Percentiles rank a stretch among this genome's conserved stretches.
Conservation (phyloP, 2,888 invertebrate species). For the Caenorhabditis wallacei region DNA sequence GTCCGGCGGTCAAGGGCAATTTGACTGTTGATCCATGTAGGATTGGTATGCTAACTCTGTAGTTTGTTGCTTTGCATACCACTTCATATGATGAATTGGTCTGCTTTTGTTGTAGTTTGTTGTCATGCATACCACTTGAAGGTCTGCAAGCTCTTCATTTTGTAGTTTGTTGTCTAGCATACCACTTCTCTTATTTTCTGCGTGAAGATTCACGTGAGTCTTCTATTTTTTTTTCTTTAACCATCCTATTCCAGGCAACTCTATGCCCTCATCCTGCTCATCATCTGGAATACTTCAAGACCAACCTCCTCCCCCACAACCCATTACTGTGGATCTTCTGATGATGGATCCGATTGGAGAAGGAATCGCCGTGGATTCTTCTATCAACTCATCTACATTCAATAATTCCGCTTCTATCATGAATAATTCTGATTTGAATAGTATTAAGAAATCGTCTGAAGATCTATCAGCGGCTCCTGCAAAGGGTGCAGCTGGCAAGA, state of each 20-base stretch:
- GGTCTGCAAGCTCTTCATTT: too few relatives aligned
- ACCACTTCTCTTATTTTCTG: neutral
- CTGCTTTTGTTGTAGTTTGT: neutral
- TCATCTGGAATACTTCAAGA: slow-evolving; percentile 66
- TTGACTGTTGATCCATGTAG: too few relatives aligned
- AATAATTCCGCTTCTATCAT: slow-evolving; percentile 1
- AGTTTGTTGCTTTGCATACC: too few relatives aligned
- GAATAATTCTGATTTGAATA: slow-evolving; percentile 24
- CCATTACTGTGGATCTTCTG: slow-evolving; percentile 50
- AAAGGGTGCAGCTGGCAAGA: slow-evolving; percentile 53
- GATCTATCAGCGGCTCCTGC: slow-evolving; percentile 25
- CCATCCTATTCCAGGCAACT: slow-evolving; percentile 62
- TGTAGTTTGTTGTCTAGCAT: slow-evolving; percentile 2
- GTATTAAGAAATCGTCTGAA: slow-evolving; percentile 39
- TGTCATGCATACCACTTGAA: too few relatives aligned
- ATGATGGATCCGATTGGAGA: slow-evolving; percentile 67
- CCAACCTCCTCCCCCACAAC: slow-evolving; percentile 25
- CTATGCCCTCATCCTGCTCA: slow-evolving; percentile 68
- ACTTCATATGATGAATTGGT: too few relatives aligned
- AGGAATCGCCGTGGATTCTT: slow-evolving; percentile 22
- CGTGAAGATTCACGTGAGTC: too few relatives aligned
- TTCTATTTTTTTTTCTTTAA: slow-evolving; percentile 1
- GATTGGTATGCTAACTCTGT: too few relatives aligned
- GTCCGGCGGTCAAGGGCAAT: too few relatives aligned
- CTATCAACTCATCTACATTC: neutral